Base-by-base conservation (phyloP, 2,888 invertebrate species). In the Aporophyla nigra region DNA sequence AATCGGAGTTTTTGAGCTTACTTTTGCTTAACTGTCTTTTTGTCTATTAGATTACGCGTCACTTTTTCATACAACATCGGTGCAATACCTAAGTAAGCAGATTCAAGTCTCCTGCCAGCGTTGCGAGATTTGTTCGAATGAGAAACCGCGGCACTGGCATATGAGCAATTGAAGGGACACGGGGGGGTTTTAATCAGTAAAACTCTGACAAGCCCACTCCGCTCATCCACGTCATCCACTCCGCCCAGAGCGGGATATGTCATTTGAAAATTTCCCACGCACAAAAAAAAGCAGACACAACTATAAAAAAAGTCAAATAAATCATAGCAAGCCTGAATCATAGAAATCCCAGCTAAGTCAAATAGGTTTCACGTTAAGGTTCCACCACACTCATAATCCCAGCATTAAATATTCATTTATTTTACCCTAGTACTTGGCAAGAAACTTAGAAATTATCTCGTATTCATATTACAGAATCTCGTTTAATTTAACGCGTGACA, bases 401-500 rank as follows among this genome's bases (percentile, higher is more conserved):
- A 66, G 43, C 27, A 51, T 61, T 59, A 76, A 67, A 33, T 67
- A 76, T 46, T 61, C 12, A 58, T 70, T 51, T 33, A 56, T 27
- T 61, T 67, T 24, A 46, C n/a, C 53, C 14, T 62, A 56, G n/a
- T 58, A 61, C 54, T 78, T 33, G 6, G n/a, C 16, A 49, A 19
- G 5, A 40, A 80, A 63, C 21, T 53, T 33, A 63, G 51, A 58
- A 74, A 80, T 63, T 77, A 74, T 59, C 58, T 62, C 56, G 49
- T n/a, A 81, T 67, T 54, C 59, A 24, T 66, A 77, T 33, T 21
- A 67, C 46, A 40, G 7, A 65, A 66, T 67, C 69, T 53, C 24
- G 43, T 70, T 69, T 53, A 77, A 69, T 75, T 63, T 53, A 78
- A 58, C 51, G 14, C 46, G 33, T 14, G 58, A 63, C 73, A 76